Percentiles rank a stretch among this genome's conserved stretches.
Conservation (phyloP, 2,113 vertebrate genomes). For the Pteropus alecto region DNA sequence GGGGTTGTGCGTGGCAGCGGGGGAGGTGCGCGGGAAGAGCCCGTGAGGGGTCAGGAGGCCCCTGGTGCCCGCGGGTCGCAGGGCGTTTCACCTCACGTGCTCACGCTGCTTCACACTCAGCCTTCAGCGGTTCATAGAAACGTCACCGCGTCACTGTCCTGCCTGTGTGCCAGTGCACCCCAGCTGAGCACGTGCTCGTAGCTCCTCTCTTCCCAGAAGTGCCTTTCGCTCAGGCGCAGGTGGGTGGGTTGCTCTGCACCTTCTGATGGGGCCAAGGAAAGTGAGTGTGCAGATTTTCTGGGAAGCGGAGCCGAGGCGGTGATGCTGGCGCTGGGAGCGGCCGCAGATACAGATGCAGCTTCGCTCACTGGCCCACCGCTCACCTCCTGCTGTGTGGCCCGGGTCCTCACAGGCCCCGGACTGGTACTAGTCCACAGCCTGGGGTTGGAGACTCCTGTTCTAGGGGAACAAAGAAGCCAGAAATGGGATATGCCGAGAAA, state of each 20-base stretch:
- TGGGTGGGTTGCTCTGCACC: background rate
- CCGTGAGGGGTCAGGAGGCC: background rate
- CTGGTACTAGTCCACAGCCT: too few species aligned
- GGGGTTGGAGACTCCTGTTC: background rate
- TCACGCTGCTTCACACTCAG: fast-evolving
- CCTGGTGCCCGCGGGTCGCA: fast-evolving
- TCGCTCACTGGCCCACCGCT: too few species aligned
- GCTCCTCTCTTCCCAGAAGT: background rate
- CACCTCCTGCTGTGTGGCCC: too few species aligned
- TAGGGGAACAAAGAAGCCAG: background rate
- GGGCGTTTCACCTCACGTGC: too few species aligned
- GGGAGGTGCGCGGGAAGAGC: background rate
- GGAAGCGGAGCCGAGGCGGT: too few species aligned
- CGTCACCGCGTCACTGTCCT: background rate
- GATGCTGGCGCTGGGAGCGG: too few species aligned
- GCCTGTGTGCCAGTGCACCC: background rate
- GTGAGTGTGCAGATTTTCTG: too few species aligned
- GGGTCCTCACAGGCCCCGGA: too few species aligned
- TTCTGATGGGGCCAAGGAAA: too few species aligned
- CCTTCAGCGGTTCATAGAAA: background rate
- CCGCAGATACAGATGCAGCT: too few species aligned
- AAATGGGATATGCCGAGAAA: background rate
- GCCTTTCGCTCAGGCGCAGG: background rate
- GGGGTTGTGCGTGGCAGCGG: background rate
- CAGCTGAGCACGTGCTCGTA: too few species aligned